Conservation (phyloP, 2,888 invertebrate genomes). For the Abscondita cerata region DNA sequence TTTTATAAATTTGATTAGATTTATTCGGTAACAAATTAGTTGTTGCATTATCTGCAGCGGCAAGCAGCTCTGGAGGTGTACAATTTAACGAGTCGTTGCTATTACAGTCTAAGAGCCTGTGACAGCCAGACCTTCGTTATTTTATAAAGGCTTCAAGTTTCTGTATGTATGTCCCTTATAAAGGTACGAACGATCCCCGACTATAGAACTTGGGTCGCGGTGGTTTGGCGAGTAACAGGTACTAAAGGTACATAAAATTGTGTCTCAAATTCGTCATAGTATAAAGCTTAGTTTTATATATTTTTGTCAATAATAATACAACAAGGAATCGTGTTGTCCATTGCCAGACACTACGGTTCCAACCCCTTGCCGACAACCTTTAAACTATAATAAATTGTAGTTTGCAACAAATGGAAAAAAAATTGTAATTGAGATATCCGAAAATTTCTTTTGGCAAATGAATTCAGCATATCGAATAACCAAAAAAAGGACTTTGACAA, state of each 20-base stretch:
- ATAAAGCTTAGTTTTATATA: constrained; percentile 1
- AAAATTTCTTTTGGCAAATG: no score
- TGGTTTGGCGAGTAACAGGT: no score
- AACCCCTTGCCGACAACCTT: not conserved
- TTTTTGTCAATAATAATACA: not conserved
- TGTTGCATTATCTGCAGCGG: no score
- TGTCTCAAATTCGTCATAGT: not conserved
- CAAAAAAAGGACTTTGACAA: no score
- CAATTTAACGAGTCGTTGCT: no score
- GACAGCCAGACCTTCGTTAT: constrained; percentile 6
- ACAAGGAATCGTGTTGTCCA: not conserved
- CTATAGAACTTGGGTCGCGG: not conserved
- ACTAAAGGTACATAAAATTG: no score
- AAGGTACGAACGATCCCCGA: constrained; percentile 2
- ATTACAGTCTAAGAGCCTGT: not conserved
- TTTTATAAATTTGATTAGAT: no score
- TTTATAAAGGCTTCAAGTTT: not conserved
- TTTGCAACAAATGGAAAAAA: no score
- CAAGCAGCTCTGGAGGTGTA: no score
- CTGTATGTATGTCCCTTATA: not conserved
- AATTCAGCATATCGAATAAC: no score
- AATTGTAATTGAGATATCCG: no score
- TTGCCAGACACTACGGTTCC: not conserved
- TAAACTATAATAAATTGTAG: not conserved
- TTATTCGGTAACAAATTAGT: no score